A percentile compares a stretch with the other conserved stretches of the same genome.
Evolutionary conservation across 2,797 vertebrate species (phyloP).

Genomic region (Orientallactaga sibirica): DNA sequence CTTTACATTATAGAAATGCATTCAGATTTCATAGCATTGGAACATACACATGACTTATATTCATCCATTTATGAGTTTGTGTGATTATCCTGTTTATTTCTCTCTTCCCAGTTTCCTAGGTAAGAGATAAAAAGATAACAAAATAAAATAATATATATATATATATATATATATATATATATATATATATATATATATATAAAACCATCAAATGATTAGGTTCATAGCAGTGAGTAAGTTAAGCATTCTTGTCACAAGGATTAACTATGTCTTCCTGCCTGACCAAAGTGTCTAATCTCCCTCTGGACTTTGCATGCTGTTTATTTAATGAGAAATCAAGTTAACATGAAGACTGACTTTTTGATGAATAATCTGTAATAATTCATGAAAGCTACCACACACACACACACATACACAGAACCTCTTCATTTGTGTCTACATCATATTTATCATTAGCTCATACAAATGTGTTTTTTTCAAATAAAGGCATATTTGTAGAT

Average conservation of each 20-base stretch:
- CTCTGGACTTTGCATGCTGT: conserved; percentile 32
- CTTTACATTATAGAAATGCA: neutral
- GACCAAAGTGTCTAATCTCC: neutral
- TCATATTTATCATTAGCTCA: neutral
- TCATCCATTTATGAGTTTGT: neutral
- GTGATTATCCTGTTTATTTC: neutral
- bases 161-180: too few relatives aligned
- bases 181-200: too few relatives aligned
- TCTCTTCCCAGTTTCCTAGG: conserved; percentile 7
- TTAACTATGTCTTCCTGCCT: neutral
- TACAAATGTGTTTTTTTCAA: neutral
- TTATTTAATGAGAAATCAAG: neutral
- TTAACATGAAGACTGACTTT: neutral
- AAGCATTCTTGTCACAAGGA: conserved; percentile 55
- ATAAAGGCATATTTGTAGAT: conserved; percentile 12
- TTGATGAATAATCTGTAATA: conserved; percentile 9
- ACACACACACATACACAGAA: too few relatives aligned
- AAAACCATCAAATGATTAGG: conserved; percentile 64
- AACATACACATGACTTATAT: neutral
- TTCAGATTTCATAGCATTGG: neutral
- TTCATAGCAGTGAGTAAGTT: conserved; percentile 40
- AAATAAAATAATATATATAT: too few relatives aligned
- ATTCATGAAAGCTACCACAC: neutral
- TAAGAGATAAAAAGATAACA: conserved; percentile 57
- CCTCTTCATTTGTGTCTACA: neutral